Base-by-base conservation (phyloP, 23 tunicate species). In the Aplidium turbinatum region DNA sequence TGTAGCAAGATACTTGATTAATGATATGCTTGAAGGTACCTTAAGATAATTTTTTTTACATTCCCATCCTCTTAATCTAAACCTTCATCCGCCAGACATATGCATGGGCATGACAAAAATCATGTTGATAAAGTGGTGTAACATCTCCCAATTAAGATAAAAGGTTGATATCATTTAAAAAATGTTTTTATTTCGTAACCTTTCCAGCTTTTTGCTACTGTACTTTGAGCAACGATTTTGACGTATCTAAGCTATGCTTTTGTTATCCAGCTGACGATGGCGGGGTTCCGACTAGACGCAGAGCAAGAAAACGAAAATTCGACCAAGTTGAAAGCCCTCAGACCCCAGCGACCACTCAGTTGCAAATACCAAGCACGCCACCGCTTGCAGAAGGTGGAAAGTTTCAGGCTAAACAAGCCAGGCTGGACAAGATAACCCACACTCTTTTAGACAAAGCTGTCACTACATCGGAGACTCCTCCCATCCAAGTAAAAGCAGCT, bases 351-450 rank as follows among this genome's bases (percentile, higher is more conserved):
- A 20, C 23, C 23, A 13, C 62, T 11, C 13, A 18, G 6, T 18
- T 21, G 16, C 22, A 9, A 3, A 2, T 26, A 4, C 58, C 35
- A 4, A 23, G 3, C 4, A 22, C 34, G 20, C 5, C 19, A 11
- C 35, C 76, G 3, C 57, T 57, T 4, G 3, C 23, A 3, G 24
- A 34, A 29, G 75, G 38, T 42, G 69, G 80, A 32, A 57, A 38
- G 6, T 88, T 88, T 40, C 68, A 74, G 13, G 83, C 96, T 31
- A 88, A 88, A 35, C 79, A 74, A 48, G 96, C 96, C 0, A 58
- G 96, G 0, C 68, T 88, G 27, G 96, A 81, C 35, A 88, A 81
- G 45, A 81, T 88, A 21, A 65, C 96, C 26, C 47, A 40, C 27
- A 81, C 58, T 25, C 58, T 88, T 4, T 32, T 88, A 63, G 82